These are phyloP conservation scores for Epiblema foenella DNA, from an alignment of 2,888 invertebrate genomes.

Conservation along the genomic window DNA sequence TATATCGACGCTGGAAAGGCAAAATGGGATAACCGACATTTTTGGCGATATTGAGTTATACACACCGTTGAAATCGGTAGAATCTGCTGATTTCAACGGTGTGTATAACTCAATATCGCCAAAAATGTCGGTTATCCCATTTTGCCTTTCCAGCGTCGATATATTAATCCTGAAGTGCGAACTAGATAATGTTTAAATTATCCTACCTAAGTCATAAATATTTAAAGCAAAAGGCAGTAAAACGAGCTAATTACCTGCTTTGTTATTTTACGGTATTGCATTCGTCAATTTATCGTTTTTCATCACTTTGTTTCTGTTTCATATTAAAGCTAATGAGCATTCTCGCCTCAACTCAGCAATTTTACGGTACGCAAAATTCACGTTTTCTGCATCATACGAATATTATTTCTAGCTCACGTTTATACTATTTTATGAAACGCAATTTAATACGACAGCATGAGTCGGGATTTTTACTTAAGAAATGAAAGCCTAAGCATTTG, in stretches of 20 bases:
- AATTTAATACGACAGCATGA: constrained; percentile 1
- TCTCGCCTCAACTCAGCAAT: constrained; percentile 31
- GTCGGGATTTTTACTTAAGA: not conserved
- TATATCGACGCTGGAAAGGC: no score
- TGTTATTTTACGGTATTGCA: constrained; percentile 13
- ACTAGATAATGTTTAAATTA: not conserved
- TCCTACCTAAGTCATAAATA: not conserved
- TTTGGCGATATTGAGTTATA: no score
- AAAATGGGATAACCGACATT: no score
- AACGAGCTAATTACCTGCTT: constrained; percentile 29
- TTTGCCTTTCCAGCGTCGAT: no score
- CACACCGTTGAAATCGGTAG: no score
- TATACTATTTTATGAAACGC: constrained; percentile 2
- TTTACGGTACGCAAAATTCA: constrained; percentile 27
- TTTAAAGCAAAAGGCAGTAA: constrained; percentile 17
- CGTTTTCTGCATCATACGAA: constrained; percentile 4
- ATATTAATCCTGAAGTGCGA: not conserved
- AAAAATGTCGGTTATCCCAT: no score
- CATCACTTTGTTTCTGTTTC: constrained; percentile 21
- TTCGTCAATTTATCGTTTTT: constrained; percentile 11
- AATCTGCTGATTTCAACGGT: no score
- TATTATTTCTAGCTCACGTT: constrained; percentile 3
- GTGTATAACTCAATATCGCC: no score
- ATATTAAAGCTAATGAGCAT: constrained; percentile 28
- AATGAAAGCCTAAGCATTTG: no score